phyloP scores from a whole-genome alignment of 2,113 vertebrate genomes.

The Dolichotis patagonum region DNA sequence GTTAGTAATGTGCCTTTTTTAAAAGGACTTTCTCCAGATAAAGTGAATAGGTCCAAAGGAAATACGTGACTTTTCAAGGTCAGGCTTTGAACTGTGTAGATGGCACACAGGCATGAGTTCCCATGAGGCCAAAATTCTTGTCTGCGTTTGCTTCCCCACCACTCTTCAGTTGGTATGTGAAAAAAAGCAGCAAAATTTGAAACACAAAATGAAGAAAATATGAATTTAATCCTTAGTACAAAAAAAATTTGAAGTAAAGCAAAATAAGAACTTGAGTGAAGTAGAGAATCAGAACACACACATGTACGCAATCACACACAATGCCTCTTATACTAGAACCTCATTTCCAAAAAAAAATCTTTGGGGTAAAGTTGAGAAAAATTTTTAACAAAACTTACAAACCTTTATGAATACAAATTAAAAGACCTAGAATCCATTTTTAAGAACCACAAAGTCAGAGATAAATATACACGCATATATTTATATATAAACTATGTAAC shows the following conservation, averaged over 20 bases:
- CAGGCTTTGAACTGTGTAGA: neutral
- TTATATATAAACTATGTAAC: neutral
- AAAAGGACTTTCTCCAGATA: neutral
- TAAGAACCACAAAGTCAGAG: neutral
- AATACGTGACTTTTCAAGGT: neutral
- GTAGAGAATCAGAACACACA: neutral
- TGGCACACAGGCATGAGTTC: neutral
- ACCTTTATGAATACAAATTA: neutral
- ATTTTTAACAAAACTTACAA: neutral
- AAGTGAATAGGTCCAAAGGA: neutral
- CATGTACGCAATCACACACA: no score
- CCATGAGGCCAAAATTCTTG: neutral
- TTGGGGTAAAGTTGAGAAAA: neutral
- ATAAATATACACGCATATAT: neutral
- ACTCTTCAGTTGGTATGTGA: neutral
- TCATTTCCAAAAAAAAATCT: neutral
- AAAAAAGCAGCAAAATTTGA: neutral
- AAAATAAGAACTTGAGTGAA: neutral
- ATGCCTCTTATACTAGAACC: neutral
- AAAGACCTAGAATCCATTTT: neutral
- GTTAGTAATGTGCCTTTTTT: neutral
- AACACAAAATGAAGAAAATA: neutral
- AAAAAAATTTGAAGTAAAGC: neutral
- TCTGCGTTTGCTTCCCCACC: neutral
- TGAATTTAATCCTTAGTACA: neutral